Percentiles rank a stretch among this genome's conserved stretches.
These are phyloP conservation scores for Silurus asotus DNA, from an alignment of 2,113 vertebrate genomes.

Conservation along the genomic window DNA sequence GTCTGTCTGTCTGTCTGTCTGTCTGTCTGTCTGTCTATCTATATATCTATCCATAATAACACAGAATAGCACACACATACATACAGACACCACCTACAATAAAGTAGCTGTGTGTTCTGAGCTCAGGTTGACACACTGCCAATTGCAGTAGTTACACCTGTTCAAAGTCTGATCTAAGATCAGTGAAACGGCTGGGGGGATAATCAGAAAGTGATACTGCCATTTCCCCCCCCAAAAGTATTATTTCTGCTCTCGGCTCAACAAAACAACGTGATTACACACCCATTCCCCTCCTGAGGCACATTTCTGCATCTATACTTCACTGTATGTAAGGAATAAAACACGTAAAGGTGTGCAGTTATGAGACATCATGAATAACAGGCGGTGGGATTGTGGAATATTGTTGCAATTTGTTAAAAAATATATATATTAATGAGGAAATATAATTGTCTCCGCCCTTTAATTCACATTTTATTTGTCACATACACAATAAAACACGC, in stretches of 20 bases:
- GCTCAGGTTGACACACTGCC: background rate
- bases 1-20: background rate
- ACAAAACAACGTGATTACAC: background rate
- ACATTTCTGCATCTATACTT: background rate
- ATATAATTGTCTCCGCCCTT: background rate
- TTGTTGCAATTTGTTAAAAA: background rate
- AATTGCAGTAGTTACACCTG: background rate
- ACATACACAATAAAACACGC: no score
- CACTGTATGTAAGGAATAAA: background rate
- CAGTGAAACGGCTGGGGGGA: background rate
- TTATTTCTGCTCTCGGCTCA: background rate
- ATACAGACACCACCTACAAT: background rate
- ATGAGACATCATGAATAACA: background rate
- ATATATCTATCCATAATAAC: background rate
- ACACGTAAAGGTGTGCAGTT: background rate
- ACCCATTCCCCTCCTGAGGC: background rate
- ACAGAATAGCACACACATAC: background rate
- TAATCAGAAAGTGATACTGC: background rate
- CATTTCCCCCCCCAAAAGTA: background rate
- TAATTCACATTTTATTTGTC: no score
- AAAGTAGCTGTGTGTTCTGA: background rate
- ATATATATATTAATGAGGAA: no score
- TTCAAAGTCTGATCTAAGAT: slow-evolving; percentile 3
- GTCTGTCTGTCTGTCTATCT: no score
- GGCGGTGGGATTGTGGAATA: background rate